Percentiles rank a stretch among this genome's conserved stretches.
phyloP scores from a whole-genome alignment of 2,888 invertebrate genomes.

The Chaetoderma sp. region DNA sequence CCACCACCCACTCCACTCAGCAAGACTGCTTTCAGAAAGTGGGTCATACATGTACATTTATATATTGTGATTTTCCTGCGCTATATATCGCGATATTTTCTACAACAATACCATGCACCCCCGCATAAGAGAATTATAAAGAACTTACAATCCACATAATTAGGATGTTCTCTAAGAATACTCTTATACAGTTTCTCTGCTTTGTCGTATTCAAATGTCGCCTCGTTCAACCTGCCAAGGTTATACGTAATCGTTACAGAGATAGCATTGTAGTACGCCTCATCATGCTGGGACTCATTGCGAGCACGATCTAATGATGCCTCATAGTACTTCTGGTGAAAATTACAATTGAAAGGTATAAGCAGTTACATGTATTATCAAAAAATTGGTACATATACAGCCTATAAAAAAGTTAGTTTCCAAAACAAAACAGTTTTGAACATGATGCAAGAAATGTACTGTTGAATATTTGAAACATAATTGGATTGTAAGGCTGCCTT shows the following conservation, averaged over 20 bases:
- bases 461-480: too few species aligned
- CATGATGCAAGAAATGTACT: too few species aligned
- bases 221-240: constrained; percentile 92
- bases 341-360: background rate
- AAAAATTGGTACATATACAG: too few species aligned
- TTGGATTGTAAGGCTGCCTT: background rate
- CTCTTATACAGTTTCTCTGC: constrained; percentile 97
- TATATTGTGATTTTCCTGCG: too few species aligned
- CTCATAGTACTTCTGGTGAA: constrained; percentile 75
- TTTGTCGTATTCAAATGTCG: constrained; percentile 89
- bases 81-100: background rate
- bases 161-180: constrained; percentile 96
- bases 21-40: too few species aligned
- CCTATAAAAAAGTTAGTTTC: background rate
- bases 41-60: too few species aligned
- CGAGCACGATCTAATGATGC: constrained; percentile 87
- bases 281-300: constrained; percentile 83
- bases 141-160: constrained; percentile 89
- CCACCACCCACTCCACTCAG: too few species aligned
- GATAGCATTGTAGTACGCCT: constrained; percentile 95
- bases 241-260: constrained; percentile 97
- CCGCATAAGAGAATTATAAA: background rate
- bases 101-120: background rate
- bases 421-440: too few species aligned
- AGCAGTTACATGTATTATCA: background rate